Percentiles rank a stretch among this genome's conserved stretches.
phyloP scores from a whole-genome alignment of 2,888 invertebrate genomes.

The Bugula neritina region DNA sequence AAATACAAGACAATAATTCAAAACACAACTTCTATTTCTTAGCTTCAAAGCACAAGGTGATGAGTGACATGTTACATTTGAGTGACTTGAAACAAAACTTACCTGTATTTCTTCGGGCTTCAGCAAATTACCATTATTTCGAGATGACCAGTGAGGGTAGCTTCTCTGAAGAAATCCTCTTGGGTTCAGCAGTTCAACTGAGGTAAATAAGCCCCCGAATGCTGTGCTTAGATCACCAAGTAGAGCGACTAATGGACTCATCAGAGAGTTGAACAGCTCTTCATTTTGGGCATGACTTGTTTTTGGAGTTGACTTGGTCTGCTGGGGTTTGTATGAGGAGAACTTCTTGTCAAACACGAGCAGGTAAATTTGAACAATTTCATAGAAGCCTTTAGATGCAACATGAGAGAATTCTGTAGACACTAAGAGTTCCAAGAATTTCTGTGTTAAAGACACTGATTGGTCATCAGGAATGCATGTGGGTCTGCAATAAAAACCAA shows the following conservation, averaged over 20 bases:
- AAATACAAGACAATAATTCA: too few species aligned
- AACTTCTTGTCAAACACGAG: neutral
- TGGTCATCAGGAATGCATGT: neutral
- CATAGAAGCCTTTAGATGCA: conserved; percentile 6
- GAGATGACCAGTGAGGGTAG: neutral
- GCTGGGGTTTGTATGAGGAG: neutral
- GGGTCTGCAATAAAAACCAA: too few species aligned
- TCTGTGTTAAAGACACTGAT: neutral
- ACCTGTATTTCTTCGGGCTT: neutral
- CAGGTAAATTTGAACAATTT: conserved; percentile 1
- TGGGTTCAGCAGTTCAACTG: neutral
- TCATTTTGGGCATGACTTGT: neutral
- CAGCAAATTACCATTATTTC: neutral
- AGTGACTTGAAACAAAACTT: too few species aligned
- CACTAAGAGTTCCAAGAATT: neutral
- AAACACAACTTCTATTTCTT: too few species aligned
- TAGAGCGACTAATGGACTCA: neutral
- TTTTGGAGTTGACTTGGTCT: neutral
- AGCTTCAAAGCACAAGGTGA: too few species aligned
- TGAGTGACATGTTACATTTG: too few species aligned
- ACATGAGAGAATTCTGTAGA: neutral
- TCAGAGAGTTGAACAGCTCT: neutral
- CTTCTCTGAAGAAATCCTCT: neutral
- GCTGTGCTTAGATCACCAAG: neutral
- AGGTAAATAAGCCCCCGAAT: neutral